Conservation (phyloP, 2,888 invertebrate genomes). For the Dryadula phaetusa region DNA sequence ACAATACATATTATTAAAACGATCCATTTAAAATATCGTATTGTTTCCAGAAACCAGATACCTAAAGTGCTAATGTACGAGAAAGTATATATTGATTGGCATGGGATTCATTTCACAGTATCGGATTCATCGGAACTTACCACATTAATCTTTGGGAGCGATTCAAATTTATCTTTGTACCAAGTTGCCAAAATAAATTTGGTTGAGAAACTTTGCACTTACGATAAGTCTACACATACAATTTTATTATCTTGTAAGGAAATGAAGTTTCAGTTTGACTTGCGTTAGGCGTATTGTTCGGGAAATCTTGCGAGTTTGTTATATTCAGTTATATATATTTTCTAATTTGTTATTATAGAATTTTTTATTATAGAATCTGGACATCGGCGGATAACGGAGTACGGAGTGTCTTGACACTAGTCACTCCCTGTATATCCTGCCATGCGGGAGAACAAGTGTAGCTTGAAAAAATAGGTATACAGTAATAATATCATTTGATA, state of each 20-base stretch:
- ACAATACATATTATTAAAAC: neutral
- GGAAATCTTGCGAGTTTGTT: neutral
- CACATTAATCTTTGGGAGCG: conserved; percentile 68
- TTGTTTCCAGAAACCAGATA: conserved; percentile 6
- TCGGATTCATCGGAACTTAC: conserved; percentile 39
- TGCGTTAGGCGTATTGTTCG: conserved; percentile 6
- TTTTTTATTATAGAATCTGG: too few relatives aligned
- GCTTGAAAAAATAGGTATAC: too few relatives aligned
- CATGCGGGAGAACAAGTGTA: too few relatives aligned
- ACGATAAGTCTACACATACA: conserved; percentile 37
- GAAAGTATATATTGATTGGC: conserved; percentile 38
- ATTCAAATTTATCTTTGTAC: conserved; percentile 71
- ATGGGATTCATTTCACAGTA: conserved; percentile 41
- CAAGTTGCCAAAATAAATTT: conserved; percentile 66
- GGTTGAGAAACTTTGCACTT: conserved; percentile 51
- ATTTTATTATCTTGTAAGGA: conserved; percentile 31
- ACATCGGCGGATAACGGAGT: too few relatives aligned
- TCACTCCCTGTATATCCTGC: too few relatives aligned
- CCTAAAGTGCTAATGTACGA: neutral
- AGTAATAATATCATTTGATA: too few relatives aligned
- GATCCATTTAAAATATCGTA: neutral
- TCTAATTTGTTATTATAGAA: neutral
- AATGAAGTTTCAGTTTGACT: conserved; percentile 15
- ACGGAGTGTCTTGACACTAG: too few relatives aligned
- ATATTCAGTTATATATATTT: neutral